Percentiles rank a stretch among this genome's conserved stretches.
Conservation (phyloP, 2,888 invertebrate genomes). For the Drosophila aldrichi region DNA sequence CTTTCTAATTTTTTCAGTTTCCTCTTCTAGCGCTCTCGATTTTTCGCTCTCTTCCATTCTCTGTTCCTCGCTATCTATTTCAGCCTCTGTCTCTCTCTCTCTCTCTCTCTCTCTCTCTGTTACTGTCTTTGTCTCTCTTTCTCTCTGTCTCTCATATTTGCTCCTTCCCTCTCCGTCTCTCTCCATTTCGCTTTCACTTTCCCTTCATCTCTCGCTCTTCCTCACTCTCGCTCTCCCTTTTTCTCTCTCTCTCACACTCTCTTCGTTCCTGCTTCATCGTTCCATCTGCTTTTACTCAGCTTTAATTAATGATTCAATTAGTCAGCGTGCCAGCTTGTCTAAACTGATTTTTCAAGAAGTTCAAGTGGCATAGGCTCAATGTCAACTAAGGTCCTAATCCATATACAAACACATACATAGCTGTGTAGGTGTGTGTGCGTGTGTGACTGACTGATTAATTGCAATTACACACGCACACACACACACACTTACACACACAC, state of each 20-base stretch:
- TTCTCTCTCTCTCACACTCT: neutral
- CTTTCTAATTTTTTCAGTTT: too few species aligned
- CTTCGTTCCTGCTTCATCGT: neutral
- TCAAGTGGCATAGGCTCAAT: conserved; percentile 27
- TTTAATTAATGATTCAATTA: conserved; percentile 43
- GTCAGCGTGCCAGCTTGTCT: conserved; percentile 24
- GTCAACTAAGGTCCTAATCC: conserved; percentile 20
- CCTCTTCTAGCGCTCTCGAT: too few species aligned
- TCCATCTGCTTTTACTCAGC: conserved; percentile 16
- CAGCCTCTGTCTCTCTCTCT: neutral
- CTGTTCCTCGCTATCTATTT: neutral
- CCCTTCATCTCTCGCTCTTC: neutral
- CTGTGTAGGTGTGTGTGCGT: conserved; percentile 1
- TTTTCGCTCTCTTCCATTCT: neutral
- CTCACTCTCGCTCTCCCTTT: too few species aligned
- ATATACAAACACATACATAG: neutral
- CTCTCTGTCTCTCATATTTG: too few species aligned
- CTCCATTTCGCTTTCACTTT: too few species aligned
- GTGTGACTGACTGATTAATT: conserved; percentile 24
- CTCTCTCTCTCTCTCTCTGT: neutral
- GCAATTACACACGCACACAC: conserved; percentile 18
- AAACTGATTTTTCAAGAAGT: conserved; percentile 48
- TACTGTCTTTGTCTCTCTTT: neutral
- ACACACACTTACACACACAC: conserved; percentile 5
- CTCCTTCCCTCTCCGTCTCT: neutral